phyloP scores from a whole-genome alignment of 2,888 invertebrate genomes.

The Drosophila tanythrix region DNA sequence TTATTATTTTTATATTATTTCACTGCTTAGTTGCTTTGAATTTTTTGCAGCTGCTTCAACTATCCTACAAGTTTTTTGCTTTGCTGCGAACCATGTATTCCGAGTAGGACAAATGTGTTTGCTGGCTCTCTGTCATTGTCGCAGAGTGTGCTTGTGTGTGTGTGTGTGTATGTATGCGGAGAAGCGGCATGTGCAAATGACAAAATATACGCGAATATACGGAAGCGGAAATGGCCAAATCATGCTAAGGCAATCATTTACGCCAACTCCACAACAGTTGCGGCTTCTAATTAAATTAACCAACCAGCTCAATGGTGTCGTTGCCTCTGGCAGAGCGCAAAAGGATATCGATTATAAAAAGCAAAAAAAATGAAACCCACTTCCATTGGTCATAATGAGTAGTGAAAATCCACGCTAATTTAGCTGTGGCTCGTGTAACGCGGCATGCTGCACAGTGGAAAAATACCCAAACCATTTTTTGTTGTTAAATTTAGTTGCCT shows the following conservation, averaged over 20 bases:
- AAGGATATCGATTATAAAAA: conserved; percentile 26
- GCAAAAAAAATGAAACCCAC: conserved; percentile 1
- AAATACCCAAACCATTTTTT: neutral
- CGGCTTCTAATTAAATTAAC: conserved; percentile 75
- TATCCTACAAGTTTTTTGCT: conserved; percentile 84
- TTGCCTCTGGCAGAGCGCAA: conserved; percentile 12
- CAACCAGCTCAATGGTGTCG: conserved; percentile 27
- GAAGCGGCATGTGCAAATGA: conserved; percentile 59
- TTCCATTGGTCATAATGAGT: conserved; percentile 54
- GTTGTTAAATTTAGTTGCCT: neutral
- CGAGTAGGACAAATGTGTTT: conserved; percentile 43
- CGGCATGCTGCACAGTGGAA: conserved; percentile 8
- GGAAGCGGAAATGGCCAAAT: conserved; percentile 59
- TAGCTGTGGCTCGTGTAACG: conserved; percentile 13
- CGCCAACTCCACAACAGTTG: conserved; percentile 63
- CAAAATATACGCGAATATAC: conserved; percentile 35
- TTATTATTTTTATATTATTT: neutral
- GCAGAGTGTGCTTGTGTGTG: neutral
- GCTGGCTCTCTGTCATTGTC: conserved; percentile 4
- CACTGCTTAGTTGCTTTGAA: too few relatives aligned
- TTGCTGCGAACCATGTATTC: conserved; percentile 81
- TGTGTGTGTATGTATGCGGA: neutral
- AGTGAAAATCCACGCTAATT: conserved; percentile 48
- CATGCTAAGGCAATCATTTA: conserved; percentile 72
- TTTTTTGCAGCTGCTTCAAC: conserved; percentile 74